phyloP scores from a whole-genome alignment of 2,113 vertebrate species.

The Chaetodon auriga region DNA sequence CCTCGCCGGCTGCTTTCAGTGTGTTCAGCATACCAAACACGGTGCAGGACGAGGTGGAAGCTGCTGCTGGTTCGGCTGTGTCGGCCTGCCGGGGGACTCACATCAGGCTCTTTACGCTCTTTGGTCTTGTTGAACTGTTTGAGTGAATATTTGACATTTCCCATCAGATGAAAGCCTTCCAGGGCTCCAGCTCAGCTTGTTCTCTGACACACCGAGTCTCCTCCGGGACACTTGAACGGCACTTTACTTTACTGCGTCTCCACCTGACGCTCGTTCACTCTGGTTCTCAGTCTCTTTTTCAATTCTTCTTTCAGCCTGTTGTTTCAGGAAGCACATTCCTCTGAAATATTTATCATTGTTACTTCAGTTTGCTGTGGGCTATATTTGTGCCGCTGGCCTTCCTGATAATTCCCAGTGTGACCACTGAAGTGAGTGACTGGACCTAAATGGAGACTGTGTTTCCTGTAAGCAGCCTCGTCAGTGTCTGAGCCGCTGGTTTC shows the following conservation, averaged over 20 bases:
- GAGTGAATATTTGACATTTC: conserved; percentile 63
- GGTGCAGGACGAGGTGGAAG: background rate
- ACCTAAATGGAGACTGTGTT: background rate
- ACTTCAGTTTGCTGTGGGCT: conserved; percentile 17
- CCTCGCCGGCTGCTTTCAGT: background rate
- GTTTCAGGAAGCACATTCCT: conserved; percentile 24
- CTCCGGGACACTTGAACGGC: conserved; percentile 35
- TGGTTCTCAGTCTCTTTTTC: background rate
- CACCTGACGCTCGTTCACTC: background rate
- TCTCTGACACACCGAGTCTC: conserved; percentile 34
- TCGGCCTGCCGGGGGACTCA: conserved; percentile 5
- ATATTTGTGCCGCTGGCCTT: conserved; percentile 14
- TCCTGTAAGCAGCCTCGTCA: background rate
- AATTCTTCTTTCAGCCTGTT: conserved; percentile 38
- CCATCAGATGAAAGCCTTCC: conserved; percentile 43
- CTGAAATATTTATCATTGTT: conserved; percentile 54
- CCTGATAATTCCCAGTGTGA: conserved; percentile 25
- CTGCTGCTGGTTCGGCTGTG: background rate
- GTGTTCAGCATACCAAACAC: background rate
- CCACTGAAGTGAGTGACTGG: background rate
- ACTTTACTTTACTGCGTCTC: conserved; percentile 18
- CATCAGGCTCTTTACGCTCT: conserved; percentile 31
- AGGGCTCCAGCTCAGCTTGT: conserved; percentile 27
- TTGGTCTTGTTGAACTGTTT: conserved; percentile 40
- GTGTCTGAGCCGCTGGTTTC: background rate